Percentiles rank a stretch among this genome's conserved stretches.
Evolutionary conservation across 2,797 vertebrate species (phyloP).

Genomic region (Leuciscus waleckii): DNA sequence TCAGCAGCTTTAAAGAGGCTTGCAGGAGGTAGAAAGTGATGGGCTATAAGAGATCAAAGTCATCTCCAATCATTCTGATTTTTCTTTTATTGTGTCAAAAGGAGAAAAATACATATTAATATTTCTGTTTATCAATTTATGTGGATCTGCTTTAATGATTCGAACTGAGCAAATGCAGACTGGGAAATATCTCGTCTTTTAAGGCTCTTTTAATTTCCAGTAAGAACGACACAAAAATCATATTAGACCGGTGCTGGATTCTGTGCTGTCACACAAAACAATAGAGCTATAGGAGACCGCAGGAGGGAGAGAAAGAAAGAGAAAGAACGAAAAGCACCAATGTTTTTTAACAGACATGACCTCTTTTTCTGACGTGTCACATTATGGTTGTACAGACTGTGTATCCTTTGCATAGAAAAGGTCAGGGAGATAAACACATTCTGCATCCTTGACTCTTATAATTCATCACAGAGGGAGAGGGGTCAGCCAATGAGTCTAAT

Average conservation of each 20-base stretch:
- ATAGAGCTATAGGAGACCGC: constrained; percentile 66
- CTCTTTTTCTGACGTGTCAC: constrained; percentile 80
- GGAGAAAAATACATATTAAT: constrained; percentile 51
- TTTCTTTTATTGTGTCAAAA: constrained; percentile 55
- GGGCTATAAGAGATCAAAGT: constrained; percentile 50
- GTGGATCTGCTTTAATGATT: constrained; percentile 25
- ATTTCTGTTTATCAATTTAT: constrained; percentile 43
- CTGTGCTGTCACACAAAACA: constrained; percentile 67
- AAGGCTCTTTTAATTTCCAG: constrained; percentile 28
- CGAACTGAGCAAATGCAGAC: constrained; percentile 18
- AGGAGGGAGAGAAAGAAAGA: constrained; percentile 24
- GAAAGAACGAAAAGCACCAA: constrained; percentile 58
- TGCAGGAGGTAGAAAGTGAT: constrained; percentile 32
- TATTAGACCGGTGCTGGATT: constrained; percentile 3
- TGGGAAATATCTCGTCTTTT: neutral
- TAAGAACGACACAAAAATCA: neutral
- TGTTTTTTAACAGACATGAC: constrained; percentile 75
- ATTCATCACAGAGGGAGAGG: constrained; percentile 78
- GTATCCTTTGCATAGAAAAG: constrained; percentile 85
- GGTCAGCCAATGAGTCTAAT: constrained; percentile 75
- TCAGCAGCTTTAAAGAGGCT: constrained; percentile 46
- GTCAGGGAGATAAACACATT: constrained; percentile 84
- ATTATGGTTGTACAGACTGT: constrained; percentile 75
- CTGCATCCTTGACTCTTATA: constrained; percentile 70
- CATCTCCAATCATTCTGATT: constrained; percentile 47